phyloP scores from a whole-genome alignment of 1,140 invertebrate genomes.

The Euborellia annulipes region DNA sequence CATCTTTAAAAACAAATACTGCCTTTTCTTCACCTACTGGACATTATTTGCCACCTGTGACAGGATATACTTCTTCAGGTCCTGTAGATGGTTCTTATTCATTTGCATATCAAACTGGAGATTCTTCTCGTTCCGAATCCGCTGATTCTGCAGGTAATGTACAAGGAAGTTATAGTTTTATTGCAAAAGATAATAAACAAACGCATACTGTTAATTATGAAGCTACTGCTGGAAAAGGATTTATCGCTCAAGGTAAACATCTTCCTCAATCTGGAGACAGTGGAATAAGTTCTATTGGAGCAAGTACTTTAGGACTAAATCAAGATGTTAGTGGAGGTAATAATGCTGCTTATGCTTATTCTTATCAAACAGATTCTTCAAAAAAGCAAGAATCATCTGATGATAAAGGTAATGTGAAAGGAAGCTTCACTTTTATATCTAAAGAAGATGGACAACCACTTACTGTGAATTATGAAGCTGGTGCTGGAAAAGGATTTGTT shows the following conservation, averaged over 20 bases:
- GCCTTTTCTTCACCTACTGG: no score
- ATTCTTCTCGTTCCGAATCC: slow-evolving; percentile 14
- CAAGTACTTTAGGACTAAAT: background rate
- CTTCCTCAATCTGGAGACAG: no score
- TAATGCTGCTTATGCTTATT: slow-evolving; percentile 17
- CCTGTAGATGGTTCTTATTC: slow-evolving; percentile 15
- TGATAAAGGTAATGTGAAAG: slow-evolving; percentile 8
- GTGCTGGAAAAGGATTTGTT: slow-evolving; percentile 10
- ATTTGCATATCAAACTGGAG: slow-evolving; percentile 15
- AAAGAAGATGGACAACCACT: slow-evolving; percentile 5
- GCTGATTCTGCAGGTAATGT: slow-evolving; percentile 17
- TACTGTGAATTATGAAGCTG: slow-evolving; percentile 10
- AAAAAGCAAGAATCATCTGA: slow-evolving; percentile 8
- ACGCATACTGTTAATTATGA: slow-evolving; percentile 12
- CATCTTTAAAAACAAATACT: no score
- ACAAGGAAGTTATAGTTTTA: slow-evolving; percentile 14
- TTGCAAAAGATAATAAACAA: slow-evolving; percentile 7
- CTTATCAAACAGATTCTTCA: slow-evolving; percentile 14
- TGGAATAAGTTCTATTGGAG: background rate
- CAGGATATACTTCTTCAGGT: background rate
- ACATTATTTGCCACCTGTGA: background rate
- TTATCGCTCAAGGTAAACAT: slow-evolving; percentile 8
- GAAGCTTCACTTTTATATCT: slow-evolving; percentile 11
- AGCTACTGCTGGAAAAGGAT: slow-evolving; percentile 8
- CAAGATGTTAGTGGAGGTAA: background rate